phyloP scores from a whole-genome alignment of 2,888 invertebrate genomes.

The Eristalis pertinax region DNA sequence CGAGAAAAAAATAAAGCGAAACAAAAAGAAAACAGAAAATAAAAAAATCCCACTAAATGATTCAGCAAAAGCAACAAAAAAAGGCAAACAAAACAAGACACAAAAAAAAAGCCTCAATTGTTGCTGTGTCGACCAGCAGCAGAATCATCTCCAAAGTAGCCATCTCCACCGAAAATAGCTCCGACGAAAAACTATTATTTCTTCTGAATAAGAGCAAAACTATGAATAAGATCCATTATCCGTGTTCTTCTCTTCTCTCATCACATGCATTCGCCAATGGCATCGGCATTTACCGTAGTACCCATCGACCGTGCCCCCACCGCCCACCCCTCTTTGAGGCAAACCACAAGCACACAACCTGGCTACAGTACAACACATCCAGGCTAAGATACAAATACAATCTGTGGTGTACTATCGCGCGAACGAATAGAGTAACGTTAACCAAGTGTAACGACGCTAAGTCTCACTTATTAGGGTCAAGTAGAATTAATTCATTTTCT shows the following conservation, averaged over 20 bases:
- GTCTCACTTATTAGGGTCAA: constrained; percentile 62
- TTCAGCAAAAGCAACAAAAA: constrained; percentile 17
- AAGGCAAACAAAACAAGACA: neutral
- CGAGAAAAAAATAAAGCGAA: neutral
- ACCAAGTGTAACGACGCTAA: constrained; percentile 59
- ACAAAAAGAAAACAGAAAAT: neutral
- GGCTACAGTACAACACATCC: neutral
- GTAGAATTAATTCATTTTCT: constrained; percentile 61
- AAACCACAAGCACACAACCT: neutral
- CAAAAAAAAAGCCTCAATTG: too few relatives aligned
- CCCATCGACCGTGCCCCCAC: neutral
- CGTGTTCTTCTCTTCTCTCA: constrained; percentile 4
- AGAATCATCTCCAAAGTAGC: constrained; percentile 30
- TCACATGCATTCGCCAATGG: constrained; percentile 15
- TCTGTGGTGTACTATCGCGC: constrained; percentile 5
- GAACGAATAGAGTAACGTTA: constrained; percentile 34
- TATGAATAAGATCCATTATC: constrained; percentile 53
- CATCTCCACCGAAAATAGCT: constrained; percentile 35
- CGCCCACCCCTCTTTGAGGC: neutral
- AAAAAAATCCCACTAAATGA: constrained; percentile 18
- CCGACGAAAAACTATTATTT: constrained; percentile 28
- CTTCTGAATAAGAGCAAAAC: constrained; percentile 31
- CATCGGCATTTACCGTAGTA: neutral
- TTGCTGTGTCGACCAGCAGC: neutral
- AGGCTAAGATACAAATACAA: constrained; percentile 7